Base-by-base conservation (phyloP, 2,113 vertebrate species). In the Cavia porcellus region DNA sequence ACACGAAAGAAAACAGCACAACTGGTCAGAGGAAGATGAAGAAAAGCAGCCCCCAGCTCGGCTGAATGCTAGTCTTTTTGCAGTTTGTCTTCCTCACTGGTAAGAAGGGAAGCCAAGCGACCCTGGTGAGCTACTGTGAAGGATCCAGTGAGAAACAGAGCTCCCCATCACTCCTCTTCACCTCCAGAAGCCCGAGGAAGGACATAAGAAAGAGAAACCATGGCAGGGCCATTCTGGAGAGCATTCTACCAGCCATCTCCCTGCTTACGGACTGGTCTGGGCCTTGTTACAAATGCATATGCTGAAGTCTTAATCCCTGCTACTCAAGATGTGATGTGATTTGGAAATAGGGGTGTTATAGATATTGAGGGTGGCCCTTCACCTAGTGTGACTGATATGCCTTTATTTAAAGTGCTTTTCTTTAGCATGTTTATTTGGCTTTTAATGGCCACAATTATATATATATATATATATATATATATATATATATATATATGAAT, bases 31-130 rank as follows among this genome's bases (percentile, higher is more conserved):
- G 1, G 35, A 22, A n/a, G 61, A 62, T 52, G 42, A 47, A 55
- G 6, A 70, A 68, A 81, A 10, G 7, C 12, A 10, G 4, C 7
- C 0, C 25, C 32, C 0, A 0, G 5, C 7, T n/a, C 35, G 19
- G 42, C 7, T 38, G n/a, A 13, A 35, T 12, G 47, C 25, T 3
- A 9, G 32, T 50, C 55, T 47, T 17, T 72, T 13, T 24, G 74
- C 9, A 17, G 1, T 24, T 52, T 22, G 0, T 17, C 19, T 28
- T 50, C 7, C 68, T 80, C 24, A 1, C 30, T 35, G 25, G 22
- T 42, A 25, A 68, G 47, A 47, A 32, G 13, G 35, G 82, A 86
- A 3, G 28, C 22, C 45, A 38, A 50, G 5, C 1, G 47, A 30
- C 15, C 45, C 25, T 11, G 8, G 22, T 35, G 64, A 25, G 24